Conservation (phyloP, 2,113 vertebrate genomes). For the Brachypteracias leptosomus region DNA sequence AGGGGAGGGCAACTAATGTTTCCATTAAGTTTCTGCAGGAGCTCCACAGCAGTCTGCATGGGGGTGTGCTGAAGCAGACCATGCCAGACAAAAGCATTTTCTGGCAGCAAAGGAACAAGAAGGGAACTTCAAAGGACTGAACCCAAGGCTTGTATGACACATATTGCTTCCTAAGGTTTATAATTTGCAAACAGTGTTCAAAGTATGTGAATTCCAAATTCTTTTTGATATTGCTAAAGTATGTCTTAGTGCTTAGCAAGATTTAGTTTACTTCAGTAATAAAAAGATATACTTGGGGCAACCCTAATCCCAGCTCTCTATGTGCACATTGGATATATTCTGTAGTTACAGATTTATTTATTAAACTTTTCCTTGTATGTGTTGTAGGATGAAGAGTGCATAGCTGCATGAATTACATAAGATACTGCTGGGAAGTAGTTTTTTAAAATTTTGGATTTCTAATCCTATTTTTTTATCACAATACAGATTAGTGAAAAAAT, state of each 20-base stretch:
- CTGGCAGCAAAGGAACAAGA: neutral
- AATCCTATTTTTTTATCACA: neutral
- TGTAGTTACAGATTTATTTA: neutral
- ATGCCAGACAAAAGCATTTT: accelerated
- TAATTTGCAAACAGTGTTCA: neutral
- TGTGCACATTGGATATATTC: neutral
- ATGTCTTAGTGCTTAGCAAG: neutral
- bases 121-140: neutral
- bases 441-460: too few relatives aligned
- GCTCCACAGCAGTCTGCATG: neutral
- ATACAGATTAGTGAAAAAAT: neutral
- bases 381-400: neutral
- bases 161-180: neutral
- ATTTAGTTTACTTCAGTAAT: neutral
- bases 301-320: neutral
- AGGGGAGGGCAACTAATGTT: neutral
- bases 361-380: neutral
- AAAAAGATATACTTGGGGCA: neutral
- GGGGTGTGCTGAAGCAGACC: neutral
- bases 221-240: neutral
- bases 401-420: neutral
- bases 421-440: neutral
- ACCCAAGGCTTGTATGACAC: neutral
- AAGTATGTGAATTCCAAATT: neutral
- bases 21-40: neutral